Percentiles rank a stretch among this genome's conserved stretches.
phyloP scores from a whole-genome alignment of 2,113 vertebrate genomes.

The Ploceus nigricollis region DNA sequence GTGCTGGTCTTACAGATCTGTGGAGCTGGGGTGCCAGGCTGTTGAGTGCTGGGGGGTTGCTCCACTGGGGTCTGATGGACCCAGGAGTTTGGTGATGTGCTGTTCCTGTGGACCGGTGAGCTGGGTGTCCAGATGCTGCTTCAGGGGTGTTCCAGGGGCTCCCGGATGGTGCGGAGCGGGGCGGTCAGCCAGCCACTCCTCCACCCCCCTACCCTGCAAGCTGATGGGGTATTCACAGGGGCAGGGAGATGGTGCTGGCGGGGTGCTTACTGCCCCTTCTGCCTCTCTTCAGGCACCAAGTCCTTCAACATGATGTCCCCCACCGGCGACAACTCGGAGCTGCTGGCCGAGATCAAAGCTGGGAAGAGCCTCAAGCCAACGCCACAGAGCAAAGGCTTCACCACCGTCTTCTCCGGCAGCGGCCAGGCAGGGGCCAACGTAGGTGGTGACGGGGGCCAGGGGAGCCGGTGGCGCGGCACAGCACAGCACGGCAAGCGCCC shows the following conservation, averaged over 20 bases:
- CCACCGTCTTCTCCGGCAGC: constrained; percentile 87
- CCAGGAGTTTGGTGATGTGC: background rate
- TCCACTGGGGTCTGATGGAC: background rate
- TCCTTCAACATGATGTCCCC: constrained; percentile 99
- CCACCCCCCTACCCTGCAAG: fast-evolving
- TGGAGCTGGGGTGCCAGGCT: background rate
- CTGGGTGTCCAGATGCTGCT: background rate
- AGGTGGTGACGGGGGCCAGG: constrained; percentile 24
- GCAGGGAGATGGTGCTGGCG: fast-evolving
- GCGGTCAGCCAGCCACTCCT: too few relatives aligned
- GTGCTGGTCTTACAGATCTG: background rate
- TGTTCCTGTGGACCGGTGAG: fast-evolving
- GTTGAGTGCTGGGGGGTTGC: background rate
- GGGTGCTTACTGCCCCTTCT: background rate
- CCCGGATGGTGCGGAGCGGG: background rate
- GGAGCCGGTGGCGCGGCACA: fast-evolving
- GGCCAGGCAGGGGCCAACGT: constrained; percentile 79
- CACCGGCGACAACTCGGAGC: constrained; percentile 93
- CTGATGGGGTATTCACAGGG: too few relatives aligned
- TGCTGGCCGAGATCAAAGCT: constrained; percentile 97
- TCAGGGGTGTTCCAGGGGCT: background rate
- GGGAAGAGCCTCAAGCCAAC: constrained; percentile 95
- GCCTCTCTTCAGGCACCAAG: constrained; percentile 84
- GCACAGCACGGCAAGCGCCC: fast-evolving
- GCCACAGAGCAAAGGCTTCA: constrained; percentile 91